Evolutionary conservation across 1,140 invertebrate genomes (phyloP), one percentile per base, ranked within the genome.

Genomic region (Cardiocondyla obscurior): DNA sequence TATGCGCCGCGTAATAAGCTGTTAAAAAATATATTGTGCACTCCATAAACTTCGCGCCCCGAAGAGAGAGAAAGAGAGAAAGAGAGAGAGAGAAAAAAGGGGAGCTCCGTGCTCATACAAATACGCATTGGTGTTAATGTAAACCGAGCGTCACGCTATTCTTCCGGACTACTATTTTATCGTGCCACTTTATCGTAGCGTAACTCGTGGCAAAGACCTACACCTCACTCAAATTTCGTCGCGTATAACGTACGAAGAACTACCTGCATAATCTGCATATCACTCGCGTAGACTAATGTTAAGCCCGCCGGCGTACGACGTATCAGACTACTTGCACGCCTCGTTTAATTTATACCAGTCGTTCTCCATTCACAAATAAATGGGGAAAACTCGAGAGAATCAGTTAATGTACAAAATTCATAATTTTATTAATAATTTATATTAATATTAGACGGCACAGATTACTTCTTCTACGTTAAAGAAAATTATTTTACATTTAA

Each of bases 101-200:
- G n/a, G n/a, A n/a, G n/a, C n/a, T n/a, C n/a, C n/a, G n/a, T n/a
- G n/a, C 39, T 5, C 44, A 12, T 25, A 28, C 85, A 83, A 87
- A 83, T 87, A 87, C 83, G 86, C 83, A 69, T 72, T 44, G 85
- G 53, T 51, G 60, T 69, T 84, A 83, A 82, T 55, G 51, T 67
- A 25, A 86, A 53, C n/a, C 72, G 25, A 60, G 51, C 60, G 69
- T 16, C 30, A 33, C 60, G 30, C 55, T 81, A 81, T 70, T 84
- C 77, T 55, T 55, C 30, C 60, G 60, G 10, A 25, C 10, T 67
- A 25, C 10, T 67, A 81, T 36, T 83, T 87, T 87, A 83, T 85
- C 79, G 65, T 55, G 44, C 33, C 33, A 30, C 73, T 87, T 85
- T 79, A 86, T 83, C 84, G 58, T 33, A 44, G 19, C 16, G 25